Conservation (phyloP, 2,113 vertebrate genomes). For the Halcyon malimbica region DNA sequence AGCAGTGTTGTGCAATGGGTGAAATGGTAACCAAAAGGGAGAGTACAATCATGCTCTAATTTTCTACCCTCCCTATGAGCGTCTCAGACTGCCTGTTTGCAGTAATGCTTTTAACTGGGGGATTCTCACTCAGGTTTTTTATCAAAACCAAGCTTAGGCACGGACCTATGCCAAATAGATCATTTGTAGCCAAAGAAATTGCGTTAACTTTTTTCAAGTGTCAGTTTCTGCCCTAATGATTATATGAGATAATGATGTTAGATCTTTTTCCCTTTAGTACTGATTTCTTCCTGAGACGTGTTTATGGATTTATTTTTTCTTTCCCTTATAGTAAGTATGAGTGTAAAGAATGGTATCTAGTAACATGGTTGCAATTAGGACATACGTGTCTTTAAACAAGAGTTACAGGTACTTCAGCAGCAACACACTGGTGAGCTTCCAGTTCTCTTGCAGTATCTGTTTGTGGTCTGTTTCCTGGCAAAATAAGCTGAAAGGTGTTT, state of each 20-base stretch:
- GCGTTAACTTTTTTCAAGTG: not conserved
- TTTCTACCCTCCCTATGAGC: not conserved
- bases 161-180: not conserved
- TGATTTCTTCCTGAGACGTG: not conserved
- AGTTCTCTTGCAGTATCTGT: not conserved
- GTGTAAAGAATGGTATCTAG: not conserved
- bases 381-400: rapidly evolving
- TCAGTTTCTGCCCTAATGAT: not conserved
- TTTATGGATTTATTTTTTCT: not conserved
- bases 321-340: not conserved
- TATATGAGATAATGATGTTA: not conserved
- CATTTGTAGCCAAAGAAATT: not conserved
- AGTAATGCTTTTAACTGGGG: not conserved
- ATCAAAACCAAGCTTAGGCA: not conserved
- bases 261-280: not conserved
- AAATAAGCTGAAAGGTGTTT: not conserved
- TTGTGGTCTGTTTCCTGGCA: not conserved
- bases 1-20: not conserved
- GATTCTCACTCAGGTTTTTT: not conserved
- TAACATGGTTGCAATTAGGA: not conserved
- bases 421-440: no score
- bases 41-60: not conserved
- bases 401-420: not conserved
- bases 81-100: not conserved
- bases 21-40: not conserved